These are phyloP conservation scores for Lepidochrysops patricia DNA, from an alignment of 2,888 invertebrate genomes.

Conservation along the genomic window DNA sequence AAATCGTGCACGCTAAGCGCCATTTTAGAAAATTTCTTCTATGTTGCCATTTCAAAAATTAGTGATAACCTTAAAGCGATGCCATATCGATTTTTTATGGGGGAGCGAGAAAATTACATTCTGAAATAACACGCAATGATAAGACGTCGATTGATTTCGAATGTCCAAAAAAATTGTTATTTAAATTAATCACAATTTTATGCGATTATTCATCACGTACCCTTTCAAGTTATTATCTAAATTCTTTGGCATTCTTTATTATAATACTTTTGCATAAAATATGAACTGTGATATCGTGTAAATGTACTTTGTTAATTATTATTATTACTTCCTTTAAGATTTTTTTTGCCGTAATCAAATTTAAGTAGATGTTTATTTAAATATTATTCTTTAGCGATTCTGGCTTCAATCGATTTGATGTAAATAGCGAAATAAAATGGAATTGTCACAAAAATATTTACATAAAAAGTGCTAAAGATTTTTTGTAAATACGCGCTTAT, in stretches of 20 bases:
- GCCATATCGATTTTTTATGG: conserved; percentile 5
- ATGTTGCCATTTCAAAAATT: conserved; percentile 6
- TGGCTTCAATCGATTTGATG: conserved; percentile 52
- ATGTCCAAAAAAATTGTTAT: too few species aligned
- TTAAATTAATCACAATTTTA: too few species aligned
- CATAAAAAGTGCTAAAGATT: conserved; percentile 41
- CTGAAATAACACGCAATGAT: background rate
- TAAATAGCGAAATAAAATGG: conserved; percentile 48
- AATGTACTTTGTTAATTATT: conserved; percentile 63
- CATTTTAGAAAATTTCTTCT: conserved; percentile 2
- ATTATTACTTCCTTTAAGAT: conserved; percentile 48
- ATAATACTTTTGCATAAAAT: conserved; percentile 66
- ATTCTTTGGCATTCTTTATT: conserved; percentile 33
- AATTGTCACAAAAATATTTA: conserved; percentile 54
- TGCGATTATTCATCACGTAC: too few species aligned
- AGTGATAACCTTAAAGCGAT: background rate
- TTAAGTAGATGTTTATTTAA: conserved; percentile 26
- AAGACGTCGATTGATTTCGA: background rate
- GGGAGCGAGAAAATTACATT: background rate
- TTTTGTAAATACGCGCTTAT: conserved; percentile 59
- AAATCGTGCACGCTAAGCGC: conserved; percentile 1
- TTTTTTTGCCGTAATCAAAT: conserved; percentile 32
- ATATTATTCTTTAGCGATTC: conserved; percentile 29
- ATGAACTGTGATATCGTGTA: conserved; percentile 73
- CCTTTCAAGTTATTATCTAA: conserved; percentile 31